A percentile compares a stretch with the other conserved stretches of the same genome.
These are phyloP conservation scores for Temnothorax longispinosus DNA, from an alignment of 1,140 invertebrate genomes.

Conservation along the genomic window DNA sequence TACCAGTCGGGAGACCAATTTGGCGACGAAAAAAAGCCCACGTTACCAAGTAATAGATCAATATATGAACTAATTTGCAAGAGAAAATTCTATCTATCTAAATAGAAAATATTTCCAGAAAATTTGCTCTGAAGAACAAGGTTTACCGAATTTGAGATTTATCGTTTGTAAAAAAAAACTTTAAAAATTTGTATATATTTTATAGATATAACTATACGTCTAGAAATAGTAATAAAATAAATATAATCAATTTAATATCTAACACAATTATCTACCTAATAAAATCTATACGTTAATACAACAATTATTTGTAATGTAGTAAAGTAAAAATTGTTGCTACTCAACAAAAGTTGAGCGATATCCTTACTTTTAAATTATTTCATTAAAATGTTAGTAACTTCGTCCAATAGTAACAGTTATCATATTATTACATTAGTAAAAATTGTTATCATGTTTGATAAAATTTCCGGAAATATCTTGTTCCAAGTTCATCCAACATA, in stretches of 20 bases:
- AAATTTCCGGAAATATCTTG: not conserved
- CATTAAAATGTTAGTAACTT: not conserved
- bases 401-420: not conserved
- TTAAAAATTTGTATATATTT: not conserved
- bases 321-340: not conserved
- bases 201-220: not conserved
- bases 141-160: not conserved
- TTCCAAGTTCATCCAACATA: not conserved
- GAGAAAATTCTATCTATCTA: conserved; percentile 19
- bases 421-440: not conserved
- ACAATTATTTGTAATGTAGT: not conserved
- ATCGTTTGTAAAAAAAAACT: not conserved
- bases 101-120: conserved; percentile 11
- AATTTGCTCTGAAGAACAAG: not conserved
- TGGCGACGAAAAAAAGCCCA: conserved; percentile 46
- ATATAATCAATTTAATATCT: not conserved
- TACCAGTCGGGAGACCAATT: conserved; percentile 50
- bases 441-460: not conserved
- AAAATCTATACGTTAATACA: not conserved
- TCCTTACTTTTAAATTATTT: not conserved
- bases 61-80: conserved; percentile 23
- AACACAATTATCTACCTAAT: not conserved
- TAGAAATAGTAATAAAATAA: not conserved
- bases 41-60: conserved; percentile 54
- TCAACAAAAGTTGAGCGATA: not conserved